Conservation (phyloP, 2,797 vertebrate species). For the Anguilla pacifica region DNA sequence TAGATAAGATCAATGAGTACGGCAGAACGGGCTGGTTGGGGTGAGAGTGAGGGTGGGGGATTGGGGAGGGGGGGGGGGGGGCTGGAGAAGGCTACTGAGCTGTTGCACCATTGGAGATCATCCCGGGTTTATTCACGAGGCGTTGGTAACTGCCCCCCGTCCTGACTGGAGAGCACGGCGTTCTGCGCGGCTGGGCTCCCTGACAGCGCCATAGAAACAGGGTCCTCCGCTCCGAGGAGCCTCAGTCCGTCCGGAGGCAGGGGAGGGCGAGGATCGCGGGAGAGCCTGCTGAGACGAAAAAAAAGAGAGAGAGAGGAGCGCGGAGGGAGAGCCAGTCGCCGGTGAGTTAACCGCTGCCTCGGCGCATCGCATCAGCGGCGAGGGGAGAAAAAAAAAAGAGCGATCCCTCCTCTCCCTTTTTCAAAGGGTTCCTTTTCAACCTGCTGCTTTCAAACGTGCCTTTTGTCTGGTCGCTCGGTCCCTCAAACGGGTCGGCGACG, state of each 20-base stretch:
- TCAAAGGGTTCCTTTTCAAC: constrained; percentile 36
- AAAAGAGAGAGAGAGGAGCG: constrained; percentile 49
- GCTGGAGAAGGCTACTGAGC: constrained; percentile 25
- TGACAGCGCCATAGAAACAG: constrained; percentile 77
- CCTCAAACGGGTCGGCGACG: constrained; percentile 5
- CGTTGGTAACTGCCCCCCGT: constrained; percentile 56
- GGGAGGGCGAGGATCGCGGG: constrained; percentile 63
- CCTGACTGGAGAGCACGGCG: constrained; percentile 67
- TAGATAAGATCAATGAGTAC: background rate
- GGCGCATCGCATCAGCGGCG: constrained; percentile 49
- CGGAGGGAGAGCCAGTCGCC: constrained; percentile 46
- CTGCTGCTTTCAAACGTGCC: constrained; percentile 46
- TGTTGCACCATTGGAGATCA: constrained; percentile 52
- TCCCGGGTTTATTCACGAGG: constrained; percentile 55
- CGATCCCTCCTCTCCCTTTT: background rate
- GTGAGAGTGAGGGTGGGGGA: background rate
- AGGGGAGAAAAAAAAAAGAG: background rate
- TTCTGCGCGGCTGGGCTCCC: constrained; percentile 73
- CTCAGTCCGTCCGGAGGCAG: constrained; percentile 71
- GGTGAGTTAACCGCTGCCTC: constrained; percentile 68
- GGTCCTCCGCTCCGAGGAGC: constrained; percentile 66
- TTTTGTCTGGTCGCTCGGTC: background rate
- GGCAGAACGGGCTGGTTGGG: background rate
- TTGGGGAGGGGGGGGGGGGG: background rate
- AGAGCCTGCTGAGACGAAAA: constrained; percentile 23